These are phyloP conservation scores for Chrysolophus pictus DNA, from an alignment of 2,797 vertebrate genomes.

Conservation along the genomic window DNA sequence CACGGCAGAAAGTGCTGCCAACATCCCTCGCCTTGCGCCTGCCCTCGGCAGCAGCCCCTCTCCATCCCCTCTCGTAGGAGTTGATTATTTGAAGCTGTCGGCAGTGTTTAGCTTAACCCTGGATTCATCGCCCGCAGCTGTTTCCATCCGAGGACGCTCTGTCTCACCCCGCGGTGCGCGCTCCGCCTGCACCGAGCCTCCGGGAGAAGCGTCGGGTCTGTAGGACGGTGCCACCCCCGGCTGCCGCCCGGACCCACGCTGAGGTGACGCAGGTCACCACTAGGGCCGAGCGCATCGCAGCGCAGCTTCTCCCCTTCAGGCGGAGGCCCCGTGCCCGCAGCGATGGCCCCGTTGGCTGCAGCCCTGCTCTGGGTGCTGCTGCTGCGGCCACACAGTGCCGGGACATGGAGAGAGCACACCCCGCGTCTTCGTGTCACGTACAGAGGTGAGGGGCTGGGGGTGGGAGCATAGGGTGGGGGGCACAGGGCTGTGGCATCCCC, in stretches of 20 bases:
- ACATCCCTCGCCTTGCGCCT: neutral
- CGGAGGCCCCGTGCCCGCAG: accelerated
- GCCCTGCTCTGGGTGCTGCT: conserved; percentile 38
- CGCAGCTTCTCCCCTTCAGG: neutral
- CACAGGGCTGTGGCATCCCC: neutral
- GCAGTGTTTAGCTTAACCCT: conserved; percentile 70
- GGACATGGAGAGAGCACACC: conserved; percentile 28
- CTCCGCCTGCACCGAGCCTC: neutral
- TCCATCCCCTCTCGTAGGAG: neutral
- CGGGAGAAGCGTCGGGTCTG: neutral
- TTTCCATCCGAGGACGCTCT: conserved; percentile 46
- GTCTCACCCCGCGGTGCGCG: neutral
- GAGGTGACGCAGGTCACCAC: no score
- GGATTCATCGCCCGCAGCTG: conserved; percentile 59
- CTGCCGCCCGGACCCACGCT: neutral
- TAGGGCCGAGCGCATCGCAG: neutral
- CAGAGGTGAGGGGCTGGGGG: conserved; percentile 52
- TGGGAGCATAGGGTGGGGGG: neutral
- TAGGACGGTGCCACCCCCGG: neutral
- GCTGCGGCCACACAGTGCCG: neutral
- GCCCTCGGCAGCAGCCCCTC: conserved; percentile 24
- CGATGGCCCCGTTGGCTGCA: neutral
- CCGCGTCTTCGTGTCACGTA: conserved; percentile 61
- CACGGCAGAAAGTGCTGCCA: neutral
- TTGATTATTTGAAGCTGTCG: conserved; percentile 71